Evolutionary conservation across 2,113 vertebrate genomes (phyloP).

Genomic region (Ibidorhyncha struthersii): DNA sequence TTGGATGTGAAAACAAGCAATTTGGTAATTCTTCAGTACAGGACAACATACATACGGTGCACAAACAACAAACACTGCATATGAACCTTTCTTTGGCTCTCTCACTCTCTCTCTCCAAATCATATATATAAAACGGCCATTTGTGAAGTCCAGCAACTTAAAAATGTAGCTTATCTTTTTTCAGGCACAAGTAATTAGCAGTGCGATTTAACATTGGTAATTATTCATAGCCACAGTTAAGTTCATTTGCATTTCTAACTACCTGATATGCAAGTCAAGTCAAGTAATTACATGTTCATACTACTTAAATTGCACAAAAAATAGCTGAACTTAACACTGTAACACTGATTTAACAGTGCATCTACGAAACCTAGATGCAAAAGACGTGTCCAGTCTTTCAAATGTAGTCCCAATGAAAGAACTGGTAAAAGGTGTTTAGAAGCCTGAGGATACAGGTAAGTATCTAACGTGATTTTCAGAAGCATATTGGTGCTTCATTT

Average conservation of each 20-base stretch:
- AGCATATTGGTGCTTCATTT: background rate
- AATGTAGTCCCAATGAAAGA: background rate
- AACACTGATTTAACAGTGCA: background rate
- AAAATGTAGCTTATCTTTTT: background rate
- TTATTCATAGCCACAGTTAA: background rate
- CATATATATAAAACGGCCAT: background rate
- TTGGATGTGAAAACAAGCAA: background rate
- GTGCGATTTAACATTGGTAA: background rate
- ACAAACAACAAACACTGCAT: background rate
- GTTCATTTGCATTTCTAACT: conserved; percentile 1
- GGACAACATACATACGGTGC: background rate
- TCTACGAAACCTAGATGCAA: background rate
- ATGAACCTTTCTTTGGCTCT: background rate
- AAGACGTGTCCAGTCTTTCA: background rate
- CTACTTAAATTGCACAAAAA: background rate
- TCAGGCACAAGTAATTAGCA: background rate
- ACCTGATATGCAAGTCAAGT: background rate
- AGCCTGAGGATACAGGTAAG: background rate
- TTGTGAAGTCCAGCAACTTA: background rate
- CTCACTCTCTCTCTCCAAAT: background rate
- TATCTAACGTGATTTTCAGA: background rate
- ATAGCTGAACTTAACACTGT: background rate
- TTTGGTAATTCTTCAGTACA: background rate
- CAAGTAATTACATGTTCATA: background rate
- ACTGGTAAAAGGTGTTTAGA: background rate